Evolutionary conservation across 2,113 vertebrate genomes (phyloP), one percentile per base, ranked within the genome.

Genomic region (Synchiropus splendidus): DNA sequence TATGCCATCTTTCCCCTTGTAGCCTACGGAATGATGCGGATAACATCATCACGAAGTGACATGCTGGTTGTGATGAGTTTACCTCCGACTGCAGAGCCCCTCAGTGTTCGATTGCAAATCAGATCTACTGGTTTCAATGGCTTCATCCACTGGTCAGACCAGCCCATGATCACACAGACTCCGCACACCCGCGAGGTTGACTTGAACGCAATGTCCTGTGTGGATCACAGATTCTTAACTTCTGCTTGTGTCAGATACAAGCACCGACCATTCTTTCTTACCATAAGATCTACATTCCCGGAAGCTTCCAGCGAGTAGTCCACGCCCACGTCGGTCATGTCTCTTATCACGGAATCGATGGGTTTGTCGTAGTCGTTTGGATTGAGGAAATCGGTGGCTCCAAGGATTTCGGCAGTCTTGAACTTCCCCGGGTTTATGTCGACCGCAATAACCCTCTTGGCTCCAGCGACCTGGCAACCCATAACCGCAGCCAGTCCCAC

Each of bases 401-500:
- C 85, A 11, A 89, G 52, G 12, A 77, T 54, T 43, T 74, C 53
- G 10, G 86, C 84, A 49, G 80, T 88, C 31, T 71, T 72, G 66
- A 85, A 86, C 68, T 89, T 89, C 18, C 77, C 59, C 10, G 79
- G 82, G 55, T 86, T 87, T 45, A 83, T 64, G 38, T 89, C 83
- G 13, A 87, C 36, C 1, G 68, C 84, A 38, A 83, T 84, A 58
- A 90, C 88, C 36, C 61, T 79, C 18, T 83, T 74, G 30, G 90
- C 89, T 16, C 87, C 87, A 2, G 88, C 85, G 1, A 47, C 47
- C 46, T 86, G 83, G 67, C 86, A 92, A 15, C 86, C 90, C 82
- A 88, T 87, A 51, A 92, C 75, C 15, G 86, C 83, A 2, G 86
- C 89, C 34, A 93, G 66, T 1, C 88, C 88, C 14, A 92, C 87